These are phyloP conservation scores for Zoanthus gigantus DNA, from an alignment of 92 coral and sea anemone genomes.

Conservation along the genomic window DNA sequence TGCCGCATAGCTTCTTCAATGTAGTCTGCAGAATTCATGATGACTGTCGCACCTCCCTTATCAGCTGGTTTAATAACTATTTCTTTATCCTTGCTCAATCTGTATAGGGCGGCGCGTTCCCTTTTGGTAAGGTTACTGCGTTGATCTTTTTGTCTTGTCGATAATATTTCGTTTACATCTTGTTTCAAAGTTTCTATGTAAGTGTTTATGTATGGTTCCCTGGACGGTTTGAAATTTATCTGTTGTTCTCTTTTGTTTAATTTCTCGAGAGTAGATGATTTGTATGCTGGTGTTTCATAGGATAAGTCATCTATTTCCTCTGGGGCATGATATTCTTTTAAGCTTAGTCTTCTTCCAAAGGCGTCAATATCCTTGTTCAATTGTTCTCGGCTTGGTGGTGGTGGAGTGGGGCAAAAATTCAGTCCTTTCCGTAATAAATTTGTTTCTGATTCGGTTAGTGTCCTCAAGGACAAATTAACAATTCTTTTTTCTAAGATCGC, in stretches of 20 bases:
- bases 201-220: slow-evolving; percentile 53
- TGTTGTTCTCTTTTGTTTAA: slow-evolving; percentile 8
- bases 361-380: slow-evolving; percentile 17
- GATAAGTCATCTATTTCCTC: slow-evolving; percentile 10
- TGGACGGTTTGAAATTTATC: slow-evolving; percentile 33
- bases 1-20: neutral
- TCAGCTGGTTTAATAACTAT: neutral
- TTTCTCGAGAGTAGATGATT: neutral
- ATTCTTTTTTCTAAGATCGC: neutral
- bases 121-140: slow-evolving; percentile 11
- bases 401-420: neutral
- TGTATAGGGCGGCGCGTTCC: slow-evolving; percentile 13
- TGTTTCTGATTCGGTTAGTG: neutral
- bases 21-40: neutral
- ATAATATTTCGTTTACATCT: neutral
- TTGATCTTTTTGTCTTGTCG: neutral
- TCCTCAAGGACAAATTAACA: neutral
- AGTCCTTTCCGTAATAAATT: neutral
- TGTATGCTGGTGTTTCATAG: neutral
- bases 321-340: slow-evolving; percentile 5
- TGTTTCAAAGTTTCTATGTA: slow-evolving; percentile 31
- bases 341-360: neutral
- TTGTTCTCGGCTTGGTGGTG: slow-evolving; percentile 6
- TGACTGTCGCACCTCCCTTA: neutral
- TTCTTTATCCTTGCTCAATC: slow-evolving; percentile 9